Evolutionary conservation across 2,113 vertebrate species (phyloP).

Genomic region (Myanophis thanlyinensis): DNA sequence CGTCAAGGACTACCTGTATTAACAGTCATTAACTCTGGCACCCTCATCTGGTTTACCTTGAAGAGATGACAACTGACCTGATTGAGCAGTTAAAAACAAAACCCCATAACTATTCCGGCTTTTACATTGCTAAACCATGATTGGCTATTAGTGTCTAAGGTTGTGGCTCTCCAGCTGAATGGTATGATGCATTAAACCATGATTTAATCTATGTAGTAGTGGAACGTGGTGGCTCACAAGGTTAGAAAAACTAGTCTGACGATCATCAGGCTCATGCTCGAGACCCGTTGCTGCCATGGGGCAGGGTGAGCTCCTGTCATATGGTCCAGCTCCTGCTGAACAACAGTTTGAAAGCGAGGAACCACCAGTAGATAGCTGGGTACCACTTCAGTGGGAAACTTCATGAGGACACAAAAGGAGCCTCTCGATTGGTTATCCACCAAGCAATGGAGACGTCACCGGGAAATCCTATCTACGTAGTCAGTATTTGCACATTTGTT

Average conservation of each 20-base stretch:
- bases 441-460: neutral
- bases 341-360: accelerated
- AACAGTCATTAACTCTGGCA: neutral
- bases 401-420: neutral
- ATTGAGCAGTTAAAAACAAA: neutral
- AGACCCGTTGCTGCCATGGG: neutral
- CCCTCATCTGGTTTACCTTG: neutral
- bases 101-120: neutral
- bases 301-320: neutral
- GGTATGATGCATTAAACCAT: neutral
- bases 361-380: neutral
- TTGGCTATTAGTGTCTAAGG: neutral
- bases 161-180: neutral
- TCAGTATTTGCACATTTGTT: neutral
- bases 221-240: neutral
- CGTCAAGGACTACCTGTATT: neutral
- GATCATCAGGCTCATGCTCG: neutral
- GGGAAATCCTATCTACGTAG: neutral
- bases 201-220: neutral
- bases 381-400: too few species aligned
- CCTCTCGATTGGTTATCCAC: too few species aligned
- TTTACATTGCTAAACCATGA: neutral
- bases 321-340: neutral
- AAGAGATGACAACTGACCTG: neutral
- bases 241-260: neutral